Percentiles rank a stretch among this genome's conserved stretches.
These are phyloP conservation scores for Nerophis lumbriciformis DNA, from an alignment of 2,113 vertebrate species.

Conservation along the genomic window DNA sequence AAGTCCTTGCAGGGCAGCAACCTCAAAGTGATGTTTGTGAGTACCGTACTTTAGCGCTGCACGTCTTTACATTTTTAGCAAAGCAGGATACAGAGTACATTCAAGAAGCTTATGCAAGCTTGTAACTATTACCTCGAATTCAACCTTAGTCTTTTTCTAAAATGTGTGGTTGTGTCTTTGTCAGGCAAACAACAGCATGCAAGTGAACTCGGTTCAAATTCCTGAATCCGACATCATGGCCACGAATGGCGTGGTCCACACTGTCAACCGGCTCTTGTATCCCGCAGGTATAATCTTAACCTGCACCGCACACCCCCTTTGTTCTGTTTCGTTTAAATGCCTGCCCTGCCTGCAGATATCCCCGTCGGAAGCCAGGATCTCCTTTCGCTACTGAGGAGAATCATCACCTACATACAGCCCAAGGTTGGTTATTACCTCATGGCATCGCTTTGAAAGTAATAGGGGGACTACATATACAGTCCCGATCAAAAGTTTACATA, in stretches of 20 bases:
- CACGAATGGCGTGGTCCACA: slow-evolving; percentile 89
- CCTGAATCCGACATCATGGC: slow-evolving; percentile 86
- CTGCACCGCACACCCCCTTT: background rate
- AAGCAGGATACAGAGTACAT: background rate
- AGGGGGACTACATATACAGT: no score
- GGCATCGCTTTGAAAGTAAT: no score
- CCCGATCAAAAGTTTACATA: no score
- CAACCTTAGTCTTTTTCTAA: background rate
- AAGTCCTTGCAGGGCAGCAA: slow-evolving; percentile 89
- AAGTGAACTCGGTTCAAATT: slow-evolving; percentile 81
- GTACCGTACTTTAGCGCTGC: slow-evolving; percentile 60
- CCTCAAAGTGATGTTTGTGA: slow-evolving; percentile 82
- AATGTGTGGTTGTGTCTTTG: slow-evolving; percentile 3
- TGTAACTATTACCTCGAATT: background rate
- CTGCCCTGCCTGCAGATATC: slow-evolving; percentile 68
- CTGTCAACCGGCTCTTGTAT: slow-evolving; percentile 84
- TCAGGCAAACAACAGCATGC: slow-evolving; percentile 81
- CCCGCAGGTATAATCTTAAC: slow-evolving; percentile 75
- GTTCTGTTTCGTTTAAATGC: background rate
- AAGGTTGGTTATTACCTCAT: slow-evolving; percentile 70
- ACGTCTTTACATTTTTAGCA: background rate
- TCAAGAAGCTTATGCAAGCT: background rate
- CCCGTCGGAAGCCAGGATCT: slow-evolving; percentile 87
- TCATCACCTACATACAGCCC: slow-evolving; percentile 85
- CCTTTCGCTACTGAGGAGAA: slow-evolving; percentile 77